Evolutionary conservation across 1,140 invertebrate genomes (phyloP), one percentile per base, ranked within the genome.

Genomic region (Heliothis subflexa): DNA sequence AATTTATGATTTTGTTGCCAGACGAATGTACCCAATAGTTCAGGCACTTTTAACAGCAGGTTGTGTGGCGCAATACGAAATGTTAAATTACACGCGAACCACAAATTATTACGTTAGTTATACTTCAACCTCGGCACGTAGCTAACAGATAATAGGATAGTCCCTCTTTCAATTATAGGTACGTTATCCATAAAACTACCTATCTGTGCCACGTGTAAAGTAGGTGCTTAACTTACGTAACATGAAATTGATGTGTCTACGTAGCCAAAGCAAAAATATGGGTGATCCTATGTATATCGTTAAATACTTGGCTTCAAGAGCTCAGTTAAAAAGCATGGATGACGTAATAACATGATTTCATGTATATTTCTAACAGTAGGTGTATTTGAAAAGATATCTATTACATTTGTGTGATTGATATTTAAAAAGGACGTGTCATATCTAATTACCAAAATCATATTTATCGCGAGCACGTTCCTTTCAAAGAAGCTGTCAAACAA

Each of bases 361-460:
- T 47, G 25, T 18, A 5, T 73, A 25, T 57, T 59, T 40, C 13
- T 13, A 75, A 75, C 45, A 13, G 45, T 50, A n/a, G n/a, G 50
- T 25, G 18, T 18, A 61, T 74, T 50, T 33, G 59, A 75, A 75
- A 21, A 49, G 45, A 50, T 62, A 75, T 25, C 71, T 45, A 50
- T 50, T 18, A 68, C 18, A 1, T 28, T 64, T 40, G 57, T 52
- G 47, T 75, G 52, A 59, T 57, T 45, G n/a, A 54, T 10, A 12
- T 49, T 59, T 59, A n/a, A 57, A 59, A 40, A 73, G 47, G 13
- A 75, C 73, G 73, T 75, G 73, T 64, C 59, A 62, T 75, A 75
- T 75, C 73, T 75, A 62, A 75, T 62, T 75, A 75, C 73, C 59
- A 62, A 75, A 75, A 74, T 74, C 55, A 52, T 18, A 33, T 10